Evolutionary conservation across 2,113 vertebrate species (phyloP).

Genomic region (Paradoxurus hermaphroditus): DNA sequence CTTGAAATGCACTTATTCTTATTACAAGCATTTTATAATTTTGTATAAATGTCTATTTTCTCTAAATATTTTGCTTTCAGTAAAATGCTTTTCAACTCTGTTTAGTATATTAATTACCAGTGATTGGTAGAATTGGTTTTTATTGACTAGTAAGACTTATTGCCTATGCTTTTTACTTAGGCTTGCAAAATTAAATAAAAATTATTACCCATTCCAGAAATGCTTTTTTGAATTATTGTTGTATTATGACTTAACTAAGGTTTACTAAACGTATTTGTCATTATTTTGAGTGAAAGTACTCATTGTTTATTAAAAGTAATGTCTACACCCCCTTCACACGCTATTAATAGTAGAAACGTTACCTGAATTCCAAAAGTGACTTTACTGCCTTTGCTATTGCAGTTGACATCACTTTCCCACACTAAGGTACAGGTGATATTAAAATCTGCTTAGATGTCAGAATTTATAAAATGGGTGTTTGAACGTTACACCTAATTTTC

Average conservation of each 20-base stretch:
- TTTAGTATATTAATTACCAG: conserved; percentile 70
- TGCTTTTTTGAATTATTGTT: conserved; percentile 19
- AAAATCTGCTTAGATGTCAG: neutral
- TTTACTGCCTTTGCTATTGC: neutral
- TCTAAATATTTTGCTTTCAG: conserved; percentile 83
- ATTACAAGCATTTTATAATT: conserved; percentile 86
- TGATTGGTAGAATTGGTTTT: conserved; percentile 70
- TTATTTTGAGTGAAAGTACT: neutral
- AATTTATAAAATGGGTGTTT: neutral
- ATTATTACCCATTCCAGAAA: conserved; percentile 56
- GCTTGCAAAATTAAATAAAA: conserved; percentile 75
- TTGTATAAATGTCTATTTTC: conserved; percentile 90
- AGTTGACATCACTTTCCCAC: neutral
- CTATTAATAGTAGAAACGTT: neutral
- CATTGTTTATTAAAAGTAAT: conserved; percentile 3
- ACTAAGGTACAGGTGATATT: neutral
- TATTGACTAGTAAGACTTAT: conserved; percentile 75
- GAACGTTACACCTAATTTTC: neutral
- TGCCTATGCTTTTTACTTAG: conserved; percentile 78
- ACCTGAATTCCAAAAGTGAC: neutral
- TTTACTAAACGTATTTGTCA: neutral
- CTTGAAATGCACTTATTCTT: conserved; percentile 85
- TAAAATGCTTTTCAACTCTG: conserved; percentile 78
- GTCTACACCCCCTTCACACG: neutral
- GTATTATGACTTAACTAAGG: neutral